These are phyloP conservation scores for Scomber colias DNA, from an alignment of 2,113 vertebrate genomes.

Conservation along the genomic window DNA sequence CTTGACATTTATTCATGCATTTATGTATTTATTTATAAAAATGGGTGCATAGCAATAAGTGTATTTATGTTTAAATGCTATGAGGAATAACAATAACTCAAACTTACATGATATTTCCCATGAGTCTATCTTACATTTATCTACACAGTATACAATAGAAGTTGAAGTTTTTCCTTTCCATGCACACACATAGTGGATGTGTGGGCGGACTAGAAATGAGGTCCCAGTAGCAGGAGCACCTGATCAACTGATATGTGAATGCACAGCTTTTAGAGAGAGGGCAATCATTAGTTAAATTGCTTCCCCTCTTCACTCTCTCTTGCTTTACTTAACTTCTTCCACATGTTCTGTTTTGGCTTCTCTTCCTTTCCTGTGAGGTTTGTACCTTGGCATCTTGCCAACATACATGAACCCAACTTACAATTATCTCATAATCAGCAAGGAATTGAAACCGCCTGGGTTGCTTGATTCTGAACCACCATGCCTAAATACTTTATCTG, in stretches of 20 bases:
- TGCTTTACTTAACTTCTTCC: constrained; percentile 50
- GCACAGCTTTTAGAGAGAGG: constrained; percentile 49
- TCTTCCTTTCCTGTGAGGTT: constrained; percentile 26
- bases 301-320: constrained; percentile 48
- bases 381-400: constrained; percentile 30
- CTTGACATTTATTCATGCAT: too few species aligned
- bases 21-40: too few species aligned
- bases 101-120: not conserved
- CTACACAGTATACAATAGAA: not conserved
- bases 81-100: not conserved
- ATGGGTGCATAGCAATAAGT: too few species aligned
- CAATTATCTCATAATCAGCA: constrained; percentile 3
- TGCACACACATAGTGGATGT: constrained; percentile 9
- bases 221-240: constrained; percentile 46
- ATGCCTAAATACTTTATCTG: not conserved
- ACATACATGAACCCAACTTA: constrained; percentile 4
- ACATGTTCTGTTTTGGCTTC: constrained; percentile 21
- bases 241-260: constrained; percentile 59
- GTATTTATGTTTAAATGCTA: not conserved
- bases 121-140: too few species aligned
- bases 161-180: constrained; percentile 1
- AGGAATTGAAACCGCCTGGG: constrained; percentile 32
- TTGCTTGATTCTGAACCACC: not conserved
- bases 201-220: constrained; percentile 52
- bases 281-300: constrained; percentile 70